These are phyloP conservation scores for Colletes latitarsis DNA, from an alignment of 1,140 invertebrate genomes.

Conservation along the genomic window DNA sequence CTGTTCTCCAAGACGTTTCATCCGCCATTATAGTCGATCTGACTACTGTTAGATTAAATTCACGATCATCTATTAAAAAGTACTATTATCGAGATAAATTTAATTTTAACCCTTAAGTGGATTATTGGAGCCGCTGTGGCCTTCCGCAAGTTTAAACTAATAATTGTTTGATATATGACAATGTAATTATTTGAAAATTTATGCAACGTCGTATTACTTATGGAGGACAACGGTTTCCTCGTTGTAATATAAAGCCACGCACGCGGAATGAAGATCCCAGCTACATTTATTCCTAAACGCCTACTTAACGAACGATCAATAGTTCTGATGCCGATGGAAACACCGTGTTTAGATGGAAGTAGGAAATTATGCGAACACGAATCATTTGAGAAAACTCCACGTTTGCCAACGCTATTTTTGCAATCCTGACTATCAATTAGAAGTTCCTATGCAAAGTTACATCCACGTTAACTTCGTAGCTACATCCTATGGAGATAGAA, in stretches of 20 bases:
- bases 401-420: not conserved
- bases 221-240: constrained; percentile 15
- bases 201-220: constrained; percentile 23
- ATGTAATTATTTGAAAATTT: too few relatives aligned
- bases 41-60: too few relatives aligned
- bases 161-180: too few relatives aligned
- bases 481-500: too few relatives aligned
- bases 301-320: constrained; percentile 22
- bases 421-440: not conserved
- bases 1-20: too few relatives aligned
- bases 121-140: too few relatives aligned
- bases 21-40: too few relatives aligned
- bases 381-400: constrained; percentile 7
- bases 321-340: not conserved
- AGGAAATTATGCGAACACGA: constrained; percentile 13
- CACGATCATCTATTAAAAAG: too few relatives aligned
- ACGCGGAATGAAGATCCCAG: not conserved
- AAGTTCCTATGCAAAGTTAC: not conserved
- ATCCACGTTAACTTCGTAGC: too few relatives aligned
- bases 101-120: too few relatives aligned
- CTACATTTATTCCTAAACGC: constrained; percentile 3
- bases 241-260: not conserved
- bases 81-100: too few relatives aligned
- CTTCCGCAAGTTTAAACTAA: too few relatives aligned
- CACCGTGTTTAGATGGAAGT: not conserved